Evolutionary conservation across 1,140 invertebrate species (phyloP).

Genomic region (Samia ricini): DNA sequence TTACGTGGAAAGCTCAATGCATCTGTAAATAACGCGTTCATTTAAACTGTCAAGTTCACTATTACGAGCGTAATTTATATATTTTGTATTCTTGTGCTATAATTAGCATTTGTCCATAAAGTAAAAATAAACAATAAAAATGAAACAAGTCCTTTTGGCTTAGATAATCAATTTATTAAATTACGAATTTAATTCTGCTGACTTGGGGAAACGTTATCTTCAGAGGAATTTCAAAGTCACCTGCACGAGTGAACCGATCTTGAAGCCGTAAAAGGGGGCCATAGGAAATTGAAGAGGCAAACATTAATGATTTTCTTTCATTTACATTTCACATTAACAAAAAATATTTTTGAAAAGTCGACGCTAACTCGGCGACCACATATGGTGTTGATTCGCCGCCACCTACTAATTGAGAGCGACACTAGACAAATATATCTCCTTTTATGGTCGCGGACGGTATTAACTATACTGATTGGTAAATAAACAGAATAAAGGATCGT

Average conservation of each 20-base stretch:
- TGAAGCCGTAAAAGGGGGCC: conserved; percentile 46
- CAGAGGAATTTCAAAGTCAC: background rate
- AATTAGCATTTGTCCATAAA: too few relatives aligned
- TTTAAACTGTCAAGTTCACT: too few relatives aligned
- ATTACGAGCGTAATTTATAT: too few relatives aligned
- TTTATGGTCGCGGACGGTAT: conserved; percentile 65
- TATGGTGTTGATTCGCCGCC: conserved; percentile 64
- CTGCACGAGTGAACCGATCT: conserved; percentile 23
- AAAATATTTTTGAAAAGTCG: conserved; percentile 62
- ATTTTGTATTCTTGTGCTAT: too few relatives aligned
- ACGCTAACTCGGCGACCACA: conserved; percentile 63
- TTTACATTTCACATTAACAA: conserved; percentile 67
- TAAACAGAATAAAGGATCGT: conserved; percentile 61
- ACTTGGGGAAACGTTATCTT: background rate
- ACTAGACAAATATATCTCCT: conserved; percentile 71
- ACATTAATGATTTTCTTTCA: conserved; percentile 69
- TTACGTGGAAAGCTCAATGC: too few relatives aligned
- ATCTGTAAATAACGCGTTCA: too few relatives aligned
- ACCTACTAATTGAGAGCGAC: conserved; percentile 70
- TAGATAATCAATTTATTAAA: too few relatives aligned
- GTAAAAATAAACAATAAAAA: too few relatives aligned
- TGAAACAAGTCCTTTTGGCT: too few relatives aligned
- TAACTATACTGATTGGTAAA: conserved; percentile 70
- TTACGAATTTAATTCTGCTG: background rate
- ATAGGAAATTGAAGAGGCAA: conserved; percentile 52